Evolutionary conservation across 2,797 vertebrate genomes (phyloP).

Genomic region (Furcifer pardalis): DNA sequence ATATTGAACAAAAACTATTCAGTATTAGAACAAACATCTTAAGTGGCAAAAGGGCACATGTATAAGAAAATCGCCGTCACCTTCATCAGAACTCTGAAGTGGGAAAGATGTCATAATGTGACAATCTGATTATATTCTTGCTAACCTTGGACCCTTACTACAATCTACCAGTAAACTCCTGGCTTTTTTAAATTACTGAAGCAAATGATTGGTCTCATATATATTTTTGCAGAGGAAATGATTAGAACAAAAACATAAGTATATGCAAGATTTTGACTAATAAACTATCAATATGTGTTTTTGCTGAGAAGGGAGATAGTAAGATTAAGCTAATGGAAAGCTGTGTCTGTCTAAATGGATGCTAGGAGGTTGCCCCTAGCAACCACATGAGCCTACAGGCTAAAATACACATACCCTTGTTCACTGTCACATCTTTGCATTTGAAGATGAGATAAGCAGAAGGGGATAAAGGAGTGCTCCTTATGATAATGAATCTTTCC

Average conservation of each 20-base stretch:
- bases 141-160: background rate
- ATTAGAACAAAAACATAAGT: background rate
- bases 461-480: background rate
- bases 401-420: background rate
- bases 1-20: background rate
- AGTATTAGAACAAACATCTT: background rate
- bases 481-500: background rate
- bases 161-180: background rate
- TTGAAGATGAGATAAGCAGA: conserved; percentile 1
- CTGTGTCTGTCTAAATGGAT: conserved; percentile 7
- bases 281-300: background rate
- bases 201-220: background rate
- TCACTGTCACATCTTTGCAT: background rate
- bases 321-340: background rate
- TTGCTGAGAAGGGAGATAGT: background rate
- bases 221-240: background rate
- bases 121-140: background rate
- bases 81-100: background rate
- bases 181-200: no score
- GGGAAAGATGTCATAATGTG: background rate
- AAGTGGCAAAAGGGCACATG: background rate
- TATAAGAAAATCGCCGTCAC: background rate
- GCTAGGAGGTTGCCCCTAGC: conserved; percentile 13
- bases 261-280: background rate
- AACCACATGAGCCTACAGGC: background rate